A percentile compares a stretch with the other conserved stretches of the same genome.
Conservation (phyloP, 2,113 vertebrate genomes). For the Caretta caretta region DNA sequence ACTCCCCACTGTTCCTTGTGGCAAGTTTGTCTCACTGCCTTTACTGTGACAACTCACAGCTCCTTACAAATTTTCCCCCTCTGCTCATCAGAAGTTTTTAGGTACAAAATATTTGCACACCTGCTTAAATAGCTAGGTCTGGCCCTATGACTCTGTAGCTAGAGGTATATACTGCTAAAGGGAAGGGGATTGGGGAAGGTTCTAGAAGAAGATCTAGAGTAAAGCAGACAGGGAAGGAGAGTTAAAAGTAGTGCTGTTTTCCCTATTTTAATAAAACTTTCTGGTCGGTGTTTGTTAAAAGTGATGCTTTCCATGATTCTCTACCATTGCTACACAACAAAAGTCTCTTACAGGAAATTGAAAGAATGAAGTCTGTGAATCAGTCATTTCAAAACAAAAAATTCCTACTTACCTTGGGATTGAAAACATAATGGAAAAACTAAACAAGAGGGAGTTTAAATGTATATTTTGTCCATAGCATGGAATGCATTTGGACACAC, state of each 20-base stretch:
- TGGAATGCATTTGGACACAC: not conserved
- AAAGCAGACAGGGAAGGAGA: not conserved
- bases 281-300: not conserved
- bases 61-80: not conserved
- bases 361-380: conserved; percentile 18
- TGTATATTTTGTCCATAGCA: conserved; percentile 2
- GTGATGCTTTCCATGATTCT: not conserved
- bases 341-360: not conserved
- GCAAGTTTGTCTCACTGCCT: not conserved
- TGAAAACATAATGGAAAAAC: conserved; percentile 38
- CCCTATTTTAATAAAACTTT: not conserved
- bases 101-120: conserved; percentile 7
- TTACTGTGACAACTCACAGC: not conserved
- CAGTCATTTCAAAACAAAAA: conserved; percentile 39
- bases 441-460: conserved; percentile 10
- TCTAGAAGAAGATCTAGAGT: not conserved
- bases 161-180: not conserved
- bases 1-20: not conserved
- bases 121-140: not conserved
- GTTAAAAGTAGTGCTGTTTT: not conserved
- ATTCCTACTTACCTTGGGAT: conserved; percentile 38
- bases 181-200: not conserved
- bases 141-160: not conserved
- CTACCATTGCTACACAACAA: not conserved
- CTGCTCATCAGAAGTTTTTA: not conserved